Evolutionary conservation across 2,888 invertebrate species (phyloP), one percentile per base, ranked within the genome.

Genomic region (Spatulosminthurus flaviceps): DNA sequence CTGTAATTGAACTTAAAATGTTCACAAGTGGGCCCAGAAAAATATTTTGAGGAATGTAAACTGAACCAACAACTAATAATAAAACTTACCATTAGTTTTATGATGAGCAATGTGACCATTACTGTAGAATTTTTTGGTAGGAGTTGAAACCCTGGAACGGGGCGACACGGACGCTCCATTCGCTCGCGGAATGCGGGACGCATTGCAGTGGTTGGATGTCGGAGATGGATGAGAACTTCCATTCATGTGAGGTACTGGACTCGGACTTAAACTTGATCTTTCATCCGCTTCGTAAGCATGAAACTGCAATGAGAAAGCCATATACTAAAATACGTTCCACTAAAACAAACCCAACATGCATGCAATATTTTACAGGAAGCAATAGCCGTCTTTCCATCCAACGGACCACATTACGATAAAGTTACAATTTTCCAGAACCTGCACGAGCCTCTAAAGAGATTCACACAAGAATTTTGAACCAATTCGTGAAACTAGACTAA

Each of bases 221-320:
- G 84, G 84, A 19, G 85, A 85, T 7, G 80, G 82, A 24, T 77
- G 80, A 42, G 81, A 74, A 51, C 82, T 51, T 51, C 75, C 76
- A 76, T 82, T 83, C 73, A 78, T 73, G 24, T 81, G 80, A n/a
- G 83, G 82, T 26, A 81, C 80, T 28, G 85, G 84, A 82, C 84
- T 85, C 76, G 82, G 83, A 67, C 81, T 84, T 5, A 81, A 79
- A 1, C 81, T 77, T 21, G 83, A 81, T 26, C 69, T 69, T 24
- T 85, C 85, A 70, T 85, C 85, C 19, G 81, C 82, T 51, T 85
- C 85, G 66, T 85, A 85, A 1, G 83, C 85, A 67, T 84, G 83
- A 77, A 85, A 85, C 84, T 85, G 61, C 2, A 74, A 73, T 29
- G 5, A 34, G 9, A 34, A 34, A 34, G 4, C 34, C 34, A 34